Percentiles rank a stretch among this genome's conserved stretches.
These are phyloP conservation scores for Notolabrus celidotus DNA, from an alignment of 2,797 vertebrate genomes.

Conservation along the genomic window DNA sequence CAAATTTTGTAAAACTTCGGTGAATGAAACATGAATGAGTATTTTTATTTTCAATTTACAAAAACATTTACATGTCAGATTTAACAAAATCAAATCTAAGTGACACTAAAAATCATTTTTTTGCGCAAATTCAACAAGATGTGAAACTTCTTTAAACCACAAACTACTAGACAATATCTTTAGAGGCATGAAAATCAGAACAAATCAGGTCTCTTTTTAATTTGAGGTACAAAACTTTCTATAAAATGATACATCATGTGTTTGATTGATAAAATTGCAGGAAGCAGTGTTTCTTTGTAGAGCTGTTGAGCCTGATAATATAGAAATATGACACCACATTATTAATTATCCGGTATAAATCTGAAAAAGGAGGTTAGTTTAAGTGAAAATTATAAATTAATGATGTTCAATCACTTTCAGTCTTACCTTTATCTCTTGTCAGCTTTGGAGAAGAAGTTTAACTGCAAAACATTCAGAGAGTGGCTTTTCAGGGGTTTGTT, in stretches of 20 bases:
- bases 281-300: not conserved
- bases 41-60: too few species aligned
- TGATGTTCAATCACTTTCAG: not conserved
- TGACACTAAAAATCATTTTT: not conserved
- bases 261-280: not conserved
- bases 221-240: not conserved
- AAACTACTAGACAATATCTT: not conserved
- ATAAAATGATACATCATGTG: too few species aligned
- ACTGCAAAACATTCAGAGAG: conserved; percentile 59
- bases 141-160: not conserved
- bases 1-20: too few species aligned
- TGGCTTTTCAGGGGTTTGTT: not conserved
- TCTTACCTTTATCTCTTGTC: conserved; percentile 73
- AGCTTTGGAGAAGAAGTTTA: conserved; percentile 64
- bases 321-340: conserved; percentile 14
- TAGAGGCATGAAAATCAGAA: too few species aligned
- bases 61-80: not conserved
- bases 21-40: too few species aligned
- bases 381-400: too few species aligned
- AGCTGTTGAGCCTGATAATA: conserved; percentile 19
- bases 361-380: not conserved
- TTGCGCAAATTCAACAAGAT: too few species aligned
- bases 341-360: not conserved
- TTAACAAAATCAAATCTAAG: not conserved
- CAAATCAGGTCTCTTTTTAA: too few species aligned